A percentile compares a stretch with the other conserved stretches of the same genome.
These are phyloP conservation scores for Luperina nickerlii DNA, from an alignment of 2,888 invertebrate genomes.

Conservation along the genomic window DNA sequence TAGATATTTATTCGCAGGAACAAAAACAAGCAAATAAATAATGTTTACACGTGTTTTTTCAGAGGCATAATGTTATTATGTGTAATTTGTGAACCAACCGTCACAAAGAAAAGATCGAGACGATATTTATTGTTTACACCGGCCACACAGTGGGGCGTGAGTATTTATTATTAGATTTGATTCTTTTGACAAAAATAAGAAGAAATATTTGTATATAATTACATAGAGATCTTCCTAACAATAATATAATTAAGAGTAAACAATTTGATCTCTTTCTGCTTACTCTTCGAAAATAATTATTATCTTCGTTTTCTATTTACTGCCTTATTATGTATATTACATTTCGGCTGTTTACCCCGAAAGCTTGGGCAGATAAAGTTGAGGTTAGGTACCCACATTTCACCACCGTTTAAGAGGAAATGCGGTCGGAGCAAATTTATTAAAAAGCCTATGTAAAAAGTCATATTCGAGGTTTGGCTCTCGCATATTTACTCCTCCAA, in stretches of 20 bases:
- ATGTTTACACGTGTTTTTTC: slow-evolving; percentile 49
- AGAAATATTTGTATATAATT: neutral
- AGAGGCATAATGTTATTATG: slow-evolving; percentile 66
- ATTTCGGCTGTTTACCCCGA: too few species aligned
- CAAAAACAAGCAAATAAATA: slow-evolving; percentile 52
- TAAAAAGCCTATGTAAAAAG: too few species aligned
- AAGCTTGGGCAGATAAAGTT: too few species aligned
- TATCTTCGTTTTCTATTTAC: too few species aligned
- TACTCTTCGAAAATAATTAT: neutral
- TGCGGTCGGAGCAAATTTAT: too few species aligned
- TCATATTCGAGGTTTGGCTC: too few species aligned
- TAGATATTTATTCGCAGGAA: slow-evolving; percentile 8
- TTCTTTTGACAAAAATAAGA: slow-evolving; percentile 3
- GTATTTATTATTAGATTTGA: slow-evolving; percentile 64
- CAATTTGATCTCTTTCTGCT: neutral
- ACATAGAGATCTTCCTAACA: neutral
- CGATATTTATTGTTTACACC: slow-evolving; percentile 83
- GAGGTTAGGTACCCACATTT: too few species aligned
- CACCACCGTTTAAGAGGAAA: too few species aligned
- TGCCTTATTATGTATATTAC: too few species aligned
- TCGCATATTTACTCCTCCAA: too few species aligned
- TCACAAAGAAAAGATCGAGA: slow-evolving; percentile 73
- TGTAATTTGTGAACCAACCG: slow-evolving; percentile 63
- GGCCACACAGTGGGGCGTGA: slow-evolving; percentile 85
- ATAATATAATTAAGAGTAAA: too few species aligned